phyloP scores from a whole-genome alignment of 2,113 vertebrate genomes.

The Lampris megalopsis region DNA sequence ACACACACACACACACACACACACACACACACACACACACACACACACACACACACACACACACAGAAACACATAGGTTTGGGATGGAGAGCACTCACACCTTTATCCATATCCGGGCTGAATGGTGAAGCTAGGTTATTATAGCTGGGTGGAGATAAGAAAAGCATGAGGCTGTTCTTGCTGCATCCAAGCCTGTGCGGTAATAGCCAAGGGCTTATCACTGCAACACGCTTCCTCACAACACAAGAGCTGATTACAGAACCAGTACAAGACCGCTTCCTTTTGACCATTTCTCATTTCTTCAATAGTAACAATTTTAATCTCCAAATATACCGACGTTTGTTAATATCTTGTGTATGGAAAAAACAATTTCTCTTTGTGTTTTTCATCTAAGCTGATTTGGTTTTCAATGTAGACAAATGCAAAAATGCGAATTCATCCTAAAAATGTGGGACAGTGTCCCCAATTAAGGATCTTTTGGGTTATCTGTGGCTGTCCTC shows the following conservation, averaged over 20 bases:
- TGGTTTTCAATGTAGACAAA: background rate
- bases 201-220: slow-evolving; percentile 67
- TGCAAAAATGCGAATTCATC: background rate
- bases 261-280: slow-evolving; percentile 21
- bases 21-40: too few relatives aligned
- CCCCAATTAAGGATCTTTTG: too few relatives aligned
- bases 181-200: slow-evolving; percentile 48
- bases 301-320: slow-evolving; percentile 25
- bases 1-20: too few relatives aligned
- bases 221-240: slow-evolving; percentile 31
- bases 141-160: slow-evolving; percentile 62
- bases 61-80: background rate
- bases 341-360: background rate
- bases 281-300: slow-evolving; percentile 30
- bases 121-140: slow-evolving; percentile 57
- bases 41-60: background rate
- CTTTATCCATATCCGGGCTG: slow-evolving; percentile 33
- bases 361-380: background rate
- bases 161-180: slow-evolving; percentile 9
- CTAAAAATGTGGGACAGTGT: background rate
- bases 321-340: slow-evolving; percentile 7
- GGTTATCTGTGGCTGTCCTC: slow-evolving; percentile 28
- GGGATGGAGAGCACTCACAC: slow-evolving; percentile 12
- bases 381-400: background rate
- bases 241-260: slow-evolving; percentile 21